These are phyloP conservation scores for Picathartes gymnocephalus DNA, from an alignment of 2,113 vertebrate species.

Conservation along the genomic window DNA sequence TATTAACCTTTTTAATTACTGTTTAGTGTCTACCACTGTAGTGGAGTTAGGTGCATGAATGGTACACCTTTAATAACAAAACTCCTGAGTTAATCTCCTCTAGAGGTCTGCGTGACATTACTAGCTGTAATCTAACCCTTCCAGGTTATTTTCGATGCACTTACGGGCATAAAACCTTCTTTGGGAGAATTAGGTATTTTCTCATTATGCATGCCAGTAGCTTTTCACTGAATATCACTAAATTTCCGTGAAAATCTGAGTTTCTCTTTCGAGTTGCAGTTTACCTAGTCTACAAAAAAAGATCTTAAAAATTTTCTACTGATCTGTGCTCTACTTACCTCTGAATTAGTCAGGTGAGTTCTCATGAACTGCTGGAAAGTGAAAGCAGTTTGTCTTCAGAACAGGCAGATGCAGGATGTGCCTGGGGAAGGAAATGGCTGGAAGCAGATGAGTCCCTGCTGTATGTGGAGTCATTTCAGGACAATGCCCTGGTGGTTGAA, in stretches of 20 bases:
- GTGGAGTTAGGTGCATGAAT: conserved; percentile 37
- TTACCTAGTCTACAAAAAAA: background rate
- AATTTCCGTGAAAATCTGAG: conserved; percentile 76
- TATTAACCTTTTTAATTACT: background rate
- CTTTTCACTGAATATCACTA: conserved; percentile 58
- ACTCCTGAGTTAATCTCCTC: conserved; percentile 73
- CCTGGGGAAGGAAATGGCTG: background rate
- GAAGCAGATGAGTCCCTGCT: background rate
- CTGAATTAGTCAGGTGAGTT: background rate
- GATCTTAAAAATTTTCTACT: background rate
- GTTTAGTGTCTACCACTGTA: background rate
- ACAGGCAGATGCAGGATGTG: background rate
- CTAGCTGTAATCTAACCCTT: conserved; percentile 73
- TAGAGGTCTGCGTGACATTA: conserved; percentile 62
- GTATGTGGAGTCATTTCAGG: background rate
- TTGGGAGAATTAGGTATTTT: conserved; percentile 77
- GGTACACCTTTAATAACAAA: conserved; percentile 66
- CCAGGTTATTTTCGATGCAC: conserved; percentile 62
- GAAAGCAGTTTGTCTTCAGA: background rate
- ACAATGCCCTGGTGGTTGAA: rapidly evolving
- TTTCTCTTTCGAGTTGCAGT: background rate
- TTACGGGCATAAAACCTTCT: conserved; percentile 75
- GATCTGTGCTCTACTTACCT: background rate
- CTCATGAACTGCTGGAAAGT: background rate
- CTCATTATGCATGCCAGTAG: conserved; percentile 69